Evolutionary conservation across 30 jellyfish, hydroid and myxozoan species (phyloP).

Genomic region (Cassiopea xamachana): DNA sequence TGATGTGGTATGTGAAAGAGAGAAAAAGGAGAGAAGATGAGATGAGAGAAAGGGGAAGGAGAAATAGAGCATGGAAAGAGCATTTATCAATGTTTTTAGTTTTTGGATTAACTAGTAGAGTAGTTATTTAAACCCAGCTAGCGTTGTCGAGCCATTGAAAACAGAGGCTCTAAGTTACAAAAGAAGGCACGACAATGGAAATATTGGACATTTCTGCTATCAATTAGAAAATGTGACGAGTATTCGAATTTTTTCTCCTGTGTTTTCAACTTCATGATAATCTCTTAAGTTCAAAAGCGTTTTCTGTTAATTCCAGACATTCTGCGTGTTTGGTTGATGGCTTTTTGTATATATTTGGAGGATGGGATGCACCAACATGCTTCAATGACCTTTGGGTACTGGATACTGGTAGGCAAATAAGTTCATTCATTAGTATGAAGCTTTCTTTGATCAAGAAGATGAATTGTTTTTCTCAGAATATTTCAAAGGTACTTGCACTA

Average conservation of each 20-base stretch:
- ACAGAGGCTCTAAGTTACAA: too few relatives aligned
- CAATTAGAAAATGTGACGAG: too few relatives aligned
- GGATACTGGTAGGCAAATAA: conserved; percentile 70
- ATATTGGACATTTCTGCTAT: too few relatives aligned
- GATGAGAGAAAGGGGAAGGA: neutral
- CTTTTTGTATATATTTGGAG: conserved; percentile 77
- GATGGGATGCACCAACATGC: conserved; percentile 96
- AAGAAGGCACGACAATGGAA: too few relatives aligned
- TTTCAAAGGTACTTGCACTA: too few relatives aligned
- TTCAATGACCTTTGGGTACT: conserved; percentile 73
- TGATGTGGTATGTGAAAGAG: neutral
- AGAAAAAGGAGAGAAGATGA: neutral
- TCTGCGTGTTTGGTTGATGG: conserved; percentile 64
- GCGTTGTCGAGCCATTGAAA: too few relatives aligned
- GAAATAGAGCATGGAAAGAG: neutral
- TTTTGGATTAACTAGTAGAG: neutral
- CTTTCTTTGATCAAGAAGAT: neutral
- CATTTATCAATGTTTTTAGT: neutral
- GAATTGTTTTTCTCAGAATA: too few relatives aligned
- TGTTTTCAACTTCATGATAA: neutral
- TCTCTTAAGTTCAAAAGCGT: too few relatives aligned
- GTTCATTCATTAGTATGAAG: neutral
- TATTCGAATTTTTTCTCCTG: neutral
- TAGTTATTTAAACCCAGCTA: neutral
- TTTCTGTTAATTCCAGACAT: conserved; percentile 45